Evolutionary conservation across 2,113 vertebrate genomes (phyloP), one percentile per base, ranked within the genome.

Genomic region (Cyprinodon tularosa): DNA sequence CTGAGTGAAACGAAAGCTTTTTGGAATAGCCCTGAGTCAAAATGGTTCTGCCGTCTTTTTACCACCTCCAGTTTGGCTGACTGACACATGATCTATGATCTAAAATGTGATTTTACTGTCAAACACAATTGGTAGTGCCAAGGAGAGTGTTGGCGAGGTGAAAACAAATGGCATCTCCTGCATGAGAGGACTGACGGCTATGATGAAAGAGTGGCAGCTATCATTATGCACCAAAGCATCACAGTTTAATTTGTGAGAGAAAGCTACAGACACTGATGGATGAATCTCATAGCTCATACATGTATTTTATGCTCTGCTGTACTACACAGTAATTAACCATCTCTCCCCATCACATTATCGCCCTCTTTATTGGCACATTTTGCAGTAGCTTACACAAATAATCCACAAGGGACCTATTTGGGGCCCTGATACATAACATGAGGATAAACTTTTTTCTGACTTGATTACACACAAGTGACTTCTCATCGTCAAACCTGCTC

Each of bases 31-130:
- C 76, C 87, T n/a, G 76, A 87, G 85, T 88, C 82, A 69, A 62
- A 84, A 87, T 84, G 47, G 63, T 76, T 88, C 76, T 81, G 74
- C 84, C 86, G 78, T 77, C 63, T 42, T 47, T 74, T 57, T 77
- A 72, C 82, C 76, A 68, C 61, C 79, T 70, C 78, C 74, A 1
- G 37, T 86, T 78, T 76, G 22, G 22, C 72, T 71, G 69, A 78
- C 81, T 84, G 86, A 84, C 83, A 78, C 80, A 67, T 89, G 85
- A 90, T 83, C 81, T 86, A 77, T 85, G 76, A 88, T 87, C 81
- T 74, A 80, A 89, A 85, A 90, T 85, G 79, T 86, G 85, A 92
- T 90, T 88, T 91, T 78, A 89, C 90, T 86, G 85, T 92, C 92
- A 90, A 84, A 86, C 85, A 73, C 84, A 86, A 86, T 88, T 78